Conservation (phyloP, 92 coral and sea anemone genomes). For the Nematostella vectensis region DNA sequence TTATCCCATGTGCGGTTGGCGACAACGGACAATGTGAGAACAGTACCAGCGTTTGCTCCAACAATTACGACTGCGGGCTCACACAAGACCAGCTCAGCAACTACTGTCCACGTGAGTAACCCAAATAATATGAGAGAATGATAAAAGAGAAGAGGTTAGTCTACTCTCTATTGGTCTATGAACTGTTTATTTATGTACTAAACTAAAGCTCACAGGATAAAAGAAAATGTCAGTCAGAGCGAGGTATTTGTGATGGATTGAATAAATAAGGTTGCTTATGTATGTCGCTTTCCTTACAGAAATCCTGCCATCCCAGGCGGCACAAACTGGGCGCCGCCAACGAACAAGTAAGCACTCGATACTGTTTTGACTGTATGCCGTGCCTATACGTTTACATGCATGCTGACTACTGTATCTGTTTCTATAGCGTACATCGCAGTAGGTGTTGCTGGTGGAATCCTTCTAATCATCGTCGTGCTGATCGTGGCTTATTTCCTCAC, state of each 20-base stretch:
- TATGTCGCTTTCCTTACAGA: too few relatives aligned
- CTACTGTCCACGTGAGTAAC: conserved; percentile 17
- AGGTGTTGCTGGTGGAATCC: conserved; percentile 85
- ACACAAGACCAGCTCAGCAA: conserved; percentile 4
- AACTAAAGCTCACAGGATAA: too few relatives aligned
- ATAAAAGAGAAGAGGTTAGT: too few relatives aligned
- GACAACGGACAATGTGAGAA: conserved; percentile 19
- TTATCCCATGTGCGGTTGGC: conserved; percentile 22
- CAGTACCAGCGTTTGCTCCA: conserved; percentile 8
- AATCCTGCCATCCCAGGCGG: conserved; percentile 18
- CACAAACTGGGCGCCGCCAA: conserved; percentile 12
- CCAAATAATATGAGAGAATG: not conserved
- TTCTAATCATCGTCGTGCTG: conserved; percentile 63
- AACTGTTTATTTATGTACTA: too few relatives aligned
- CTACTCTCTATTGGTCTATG: too few relatives aligned
- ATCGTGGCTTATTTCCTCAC: conserved; percentile 71
- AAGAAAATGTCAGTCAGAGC: too few relatives aligned
- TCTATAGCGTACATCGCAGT: conserved; percentile 88
- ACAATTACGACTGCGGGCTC: conserved; percentile 8
- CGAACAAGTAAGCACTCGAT: conserved; percentile 28
- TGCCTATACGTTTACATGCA: too few relatives aligned
- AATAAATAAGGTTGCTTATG: too few relatives aligned
- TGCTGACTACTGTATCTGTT: too few relatives aligned
- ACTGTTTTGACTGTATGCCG: not conserved
- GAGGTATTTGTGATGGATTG: too few relatives aligned